Base-by-base conservation (phyloP, 2,888 invertebrate species). In the Falcaria lacertinaria region DNA sequence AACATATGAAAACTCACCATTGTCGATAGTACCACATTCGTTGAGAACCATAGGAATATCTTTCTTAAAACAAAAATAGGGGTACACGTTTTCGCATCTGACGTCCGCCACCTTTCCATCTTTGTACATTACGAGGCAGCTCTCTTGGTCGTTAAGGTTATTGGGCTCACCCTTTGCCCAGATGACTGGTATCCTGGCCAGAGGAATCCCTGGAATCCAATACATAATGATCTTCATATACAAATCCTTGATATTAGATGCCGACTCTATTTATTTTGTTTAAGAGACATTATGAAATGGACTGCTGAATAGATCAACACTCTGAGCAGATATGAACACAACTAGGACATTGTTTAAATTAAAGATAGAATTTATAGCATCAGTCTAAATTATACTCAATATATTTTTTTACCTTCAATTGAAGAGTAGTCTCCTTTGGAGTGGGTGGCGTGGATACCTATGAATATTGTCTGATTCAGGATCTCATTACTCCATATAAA, bases 391-490 rank as follows among this genome's bases (percentile, higher is more conserved):
- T n/a, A n/a, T n/a, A n/a, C n/a, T n/a, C n/a, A n/a, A n/a, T n/a
- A n/a, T n/a, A n/a, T n/a, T n/a, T 28, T n/a, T 17, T 28, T 17
- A 60, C 63, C 60, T 33, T 54, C 55, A 15, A 60, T 17, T 5
- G 59, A 54, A 15, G 41, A 40, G 35, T 44, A 60, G 28, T 54
- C 42, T 22, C 54, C 59, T 13, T 44, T 50, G 5, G 56, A 51
- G 41, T 57, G 57, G 0, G 48, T 51, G 0, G 55, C 49, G 33
- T 54, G 57, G 11, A 60, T 36, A 4, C 60, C 62, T 1, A 44
- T 49, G 34, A 43, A 54, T 3, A 54, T 33, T 6, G 39, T 34
- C 2, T 19, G 11, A 13, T 38, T 22, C 11, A 33, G 17, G 8
- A 36, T 11, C 5, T 33, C 19, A 16, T 33, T 15, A 11, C 25